Evolutionary conservation across 1,140 invertebrate species (phyloP).

Genomic region (Procambarus virginalis): DNA sequence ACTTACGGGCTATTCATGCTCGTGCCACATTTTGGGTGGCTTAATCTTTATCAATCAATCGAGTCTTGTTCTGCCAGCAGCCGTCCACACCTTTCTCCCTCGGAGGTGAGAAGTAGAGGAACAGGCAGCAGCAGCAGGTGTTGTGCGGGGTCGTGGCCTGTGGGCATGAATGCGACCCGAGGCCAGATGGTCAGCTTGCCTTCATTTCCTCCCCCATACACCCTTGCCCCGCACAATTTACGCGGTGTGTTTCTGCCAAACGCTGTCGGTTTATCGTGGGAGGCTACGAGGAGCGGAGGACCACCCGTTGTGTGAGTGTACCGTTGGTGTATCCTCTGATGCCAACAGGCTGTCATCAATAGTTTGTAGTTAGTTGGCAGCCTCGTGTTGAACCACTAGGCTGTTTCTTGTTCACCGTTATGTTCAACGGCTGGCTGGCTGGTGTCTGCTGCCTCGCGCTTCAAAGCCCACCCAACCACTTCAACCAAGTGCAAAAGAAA

Average conservation of each 20-base stretch:
- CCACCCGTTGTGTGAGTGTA: background rate
- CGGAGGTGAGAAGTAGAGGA: too few relatives aligned
- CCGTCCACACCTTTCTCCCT: too few relatives aligned
- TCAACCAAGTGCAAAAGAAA: background rate
- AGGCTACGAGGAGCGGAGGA: background rate
- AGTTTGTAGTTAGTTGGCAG: too few relatives aligned
- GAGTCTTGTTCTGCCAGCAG: too few relatives aligned
- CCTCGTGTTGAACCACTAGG: too few relatives aligned
- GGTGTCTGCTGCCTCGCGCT: background rate
- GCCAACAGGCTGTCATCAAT: background rate
- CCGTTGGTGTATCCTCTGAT: too few relatives aligned
- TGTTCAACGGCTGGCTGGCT: background rate
- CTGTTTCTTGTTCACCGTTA: background rate
- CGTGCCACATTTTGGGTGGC: too few relatives aligned
- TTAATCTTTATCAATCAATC: too few relatives aligned
- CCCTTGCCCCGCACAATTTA: too few relatives aligned
- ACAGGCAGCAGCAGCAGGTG: background rate
- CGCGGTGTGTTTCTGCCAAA: background rate
- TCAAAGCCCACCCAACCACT: background rate
- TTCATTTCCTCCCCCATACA: too few relatives aligned
- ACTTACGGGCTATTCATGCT: too few relatives aligned
- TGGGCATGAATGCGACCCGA: background rate
- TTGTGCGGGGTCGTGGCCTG: background rate
- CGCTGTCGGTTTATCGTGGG: background rate
- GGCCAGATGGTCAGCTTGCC: background rate